Conservation (phyloP, 2,888 invertebrate species). For the Cephus pygmeus region DNA sequence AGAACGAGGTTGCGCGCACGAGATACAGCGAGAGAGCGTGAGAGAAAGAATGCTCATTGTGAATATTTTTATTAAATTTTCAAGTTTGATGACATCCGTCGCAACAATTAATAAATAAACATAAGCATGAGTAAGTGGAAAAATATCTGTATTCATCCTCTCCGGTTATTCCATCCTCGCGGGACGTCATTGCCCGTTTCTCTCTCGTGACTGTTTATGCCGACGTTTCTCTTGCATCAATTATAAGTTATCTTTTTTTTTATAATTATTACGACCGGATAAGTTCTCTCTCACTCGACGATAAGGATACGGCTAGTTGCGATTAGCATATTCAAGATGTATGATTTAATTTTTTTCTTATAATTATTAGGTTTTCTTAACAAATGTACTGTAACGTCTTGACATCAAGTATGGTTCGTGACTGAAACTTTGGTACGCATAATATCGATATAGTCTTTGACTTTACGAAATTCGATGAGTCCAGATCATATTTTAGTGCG, state of each 20-base stretch:
- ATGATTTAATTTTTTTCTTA: neutral
- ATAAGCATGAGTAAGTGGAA: conserved; percentile 59
- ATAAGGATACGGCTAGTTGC: neutral
- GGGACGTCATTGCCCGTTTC: neutral
- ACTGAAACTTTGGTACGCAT: neutral
- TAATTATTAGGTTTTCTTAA: neutral
- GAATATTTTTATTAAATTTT: conserved; percentile 67
- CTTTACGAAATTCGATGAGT: neutral
- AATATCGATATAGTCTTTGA: neutral
- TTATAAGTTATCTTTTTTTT: neutral
- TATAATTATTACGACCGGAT: neutral
- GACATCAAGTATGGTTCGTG: neutral
- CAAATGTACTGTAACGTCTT: neutral
- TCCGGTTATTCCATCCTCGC: neutral
- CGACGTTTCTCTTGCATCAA: neutral
- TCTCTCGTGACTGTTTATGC: neutral
- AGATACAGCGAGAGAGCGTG: conserved; percentile 38
- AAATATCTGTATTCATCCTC: conserved; percentile 26
- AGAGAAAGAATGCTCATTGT: conserved; percentile 65
- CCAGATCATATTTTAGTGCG: neutral
- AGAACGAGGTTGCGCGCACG: conserved; percentile 21
- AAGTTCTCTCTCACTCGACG: neutral
- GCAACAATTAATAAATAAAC: conserved; percentile 66
- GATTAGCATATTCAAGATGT: neutral
- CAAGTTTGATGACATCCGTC: conserved; percentile 66